A percentile compares a stretch with the other conserved stretches of the same genome.
Conservation (phyloP, 2,888 invertebrate species). For the Dorcus hopei region DNA sequence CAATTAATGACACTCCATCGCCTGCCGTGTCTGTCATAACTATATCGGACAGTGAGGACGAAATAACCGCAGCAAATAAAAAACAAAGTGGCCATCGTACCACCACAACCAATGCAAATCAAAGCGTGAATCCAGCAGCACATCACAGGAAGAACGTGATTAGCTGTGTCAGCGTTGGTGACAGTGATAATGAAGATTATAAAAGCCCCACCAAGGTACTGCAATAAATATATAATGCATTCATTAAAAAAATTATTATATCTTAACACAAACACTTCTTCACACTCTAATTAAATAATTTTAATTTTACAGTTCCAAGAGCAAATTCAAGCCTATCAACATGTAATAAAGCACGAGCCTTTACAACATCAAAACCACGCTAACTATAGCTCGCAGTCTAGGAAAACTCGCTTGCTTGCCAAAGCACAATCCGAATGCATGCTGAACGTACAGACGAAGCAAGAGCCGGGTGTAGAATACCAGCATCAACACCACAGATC, state of each 20-base stretch:
- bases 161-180: slow-evolving; percentile 75
- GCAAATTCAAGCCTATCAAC: slow-evolving; percentile 26
- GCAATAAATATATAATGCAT: not conserved
- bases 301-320: slow-evolving; percentile 12
- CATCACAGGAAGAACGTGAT: slow-evolving; percentile 68
- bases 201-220: slow-evolving; percentile 53
- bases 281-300: not conserved
- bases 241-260: not conserved
- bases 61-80: slow-evolving; percentile 52
- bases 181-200: slow-evolving; percentile 69
- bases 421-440: slow-evolving; percentile 79
- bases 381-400: slow-evolving; percentile 65
- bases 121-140: slow-evolving; percentile 20
- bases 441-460: slow-evolving; percentile 60
- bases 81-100: slow-evolving; percentile 17
- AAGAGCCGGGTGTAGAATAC: slow-evolving; percentile 56
- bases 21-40: slow-evolving; percentile 94
- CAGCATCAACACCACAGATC: slow-evolving; percentile 46
- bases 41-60: slow-evolving; percentile 93
- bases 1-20: slow-evolving; percentile 92
- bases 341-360: slow-evolving; percentile 56
- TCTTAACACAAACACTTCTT: not conserved
- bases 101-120: slow-evolving; percentile 47
- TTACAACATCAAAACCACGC: slow-evolving; percentile 26
- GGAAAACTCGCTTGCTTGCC: slow-evolving; percentile 85